Base-by-base conservation (phyloP, 2,888 invertebrate genomes). In the Parnassius apollo region DNA sequence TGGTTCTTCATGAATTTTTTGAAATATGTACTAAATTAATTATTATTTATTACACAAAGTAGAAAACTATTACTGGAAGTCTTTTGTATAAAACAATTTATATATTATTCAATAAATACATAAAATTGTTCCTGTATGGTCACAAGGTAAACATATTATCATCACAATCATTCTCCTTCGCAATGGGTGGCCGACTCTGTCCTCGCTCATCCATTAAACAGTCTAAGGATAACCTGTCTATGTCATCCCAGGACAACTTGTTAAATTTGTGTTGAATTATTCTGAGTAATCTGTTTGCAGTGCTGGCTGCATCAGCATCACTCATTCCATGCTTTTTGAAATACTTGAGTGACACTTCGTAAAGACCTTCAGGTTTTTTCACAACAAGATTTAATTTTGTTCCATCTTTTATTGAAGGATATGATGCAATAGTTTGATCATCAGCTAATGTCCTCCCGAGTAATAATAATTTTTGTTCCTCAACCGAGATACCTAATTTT, bases 381-480 rank as follows among this genome's bases (percentile, higher is more conserved):
- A 95, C 93, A 42, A 96, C 91, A 65, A 96, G 85, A 76, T 95
- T 95, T 53, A 96, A 77, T 81, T 95, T 96, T 13, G 94, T 93
- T 1, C 96, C 96, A 66, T 96, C 95, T 80, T 94, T 95, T 46
- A 96, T 95, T 68, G 93, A 93, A 7, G 94, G 94, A 80, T 96
- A 96, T 53, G 94, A 94, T 51, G 93, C 91, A 54, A 96, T 84
- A 9, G 92, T 92, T 75, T 95, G 95, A 56, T 95, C 95, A 75
- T 96, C 96, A 75, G 93, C 88, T 59, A 96, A 84, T 1, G 95
- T 93, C 72, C 95, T 93, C 1, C 96, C 96, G 7, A 94, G 86
- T n/a, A 94, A 86, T 13, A 96, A 86, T 55, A 96, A 83, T 71
- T 94, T 95, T 79, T 96, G 96, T 75, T 95, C 94, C 49, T 93